A percentile compares a stretch with the other conserved stretches of the same genome.
Evolutionary conservation across 2,113 vertebrate species (phyloP).

Genomic region (Apodemus sylvaticus): DNA sequence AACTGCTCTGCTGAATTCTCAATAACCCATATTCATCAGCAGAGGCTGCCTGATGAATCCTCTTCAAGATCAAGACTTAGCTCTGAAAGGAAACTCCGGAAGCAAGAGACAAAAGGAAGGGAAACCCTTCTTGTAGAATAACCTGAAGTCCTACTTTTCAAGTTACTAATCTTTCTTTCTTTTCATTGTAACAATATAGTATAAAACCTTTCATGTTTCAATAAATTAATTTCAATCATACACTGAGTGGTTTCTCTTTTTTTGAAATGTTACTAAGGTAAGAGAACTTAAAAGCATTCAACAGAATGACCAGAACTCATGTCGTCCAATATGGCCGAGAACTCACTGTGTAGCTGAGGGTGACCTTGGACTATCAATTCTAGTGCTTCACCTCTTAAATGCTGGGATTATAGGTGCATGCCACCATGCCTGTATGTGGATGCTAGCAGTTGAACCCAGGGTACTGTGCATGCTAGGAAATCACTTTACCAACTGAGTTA

Average conservation of each 20-base stretch:
- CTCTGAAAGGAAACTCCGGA: neutral
- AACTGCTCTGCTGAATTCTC: neutral
- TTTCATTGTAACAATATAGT: neutral
- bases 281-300: neutral
- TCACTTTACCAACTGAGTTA: neutral
- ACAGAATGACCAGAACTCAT: neutral
- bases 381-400: neutral
- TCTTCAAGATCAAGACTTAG: neutral
- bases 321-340: neutral
- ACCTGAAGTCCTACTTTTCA: neutral
- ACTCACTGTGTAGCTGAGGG: neutral
- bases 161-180: neutral
- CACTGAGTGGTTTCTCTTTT: neutral
- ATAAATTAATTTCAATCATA: constrained; percentile 7
- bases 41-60: neutral
- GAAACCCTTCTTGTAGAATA: neutral
- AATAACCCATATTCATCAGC: neutral
- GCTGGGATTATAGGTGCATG: neutral
- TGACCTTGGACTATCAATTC: neutral
- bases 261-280: neutral
- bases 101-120: no score
- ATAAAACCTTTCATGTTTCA: neutral
- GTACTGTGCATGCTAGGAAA: neutral
- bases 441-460: neutral
- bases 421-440: neutral